Base-by-base conservation (phyloP, 2,888 invertebrate species). In the Rhabditophanes sp. region DNA sequence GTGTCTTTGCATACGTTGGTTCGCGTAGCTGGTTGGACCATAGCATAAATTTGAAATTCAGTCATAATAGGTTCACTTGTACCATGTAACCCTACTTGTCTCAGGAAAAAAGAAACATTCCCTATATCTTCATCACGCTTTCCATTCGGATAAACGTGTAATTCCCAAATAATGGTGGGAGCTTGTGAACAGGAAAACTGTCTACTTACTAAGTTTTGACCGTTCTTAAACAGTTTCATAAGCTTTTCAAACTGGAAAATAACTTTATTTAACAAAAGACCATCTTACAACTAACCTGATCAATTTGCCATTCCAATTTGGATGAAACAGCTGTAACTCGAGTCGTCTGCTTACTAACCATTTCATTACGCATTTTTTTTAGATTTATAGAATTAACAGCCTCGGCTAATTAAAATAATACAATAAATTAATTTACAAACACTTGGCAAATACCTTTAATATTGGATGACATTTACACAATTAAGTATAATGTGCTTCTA, bases 101-200 rank as follows among this genome's bases (percentile, higher is more conserved):
- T 37, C 17, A 61, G 44, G 27, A 61, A 61, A 33, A 61, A 60
- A 8, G 56, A 57, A 2, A 58, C 59, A 33, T 55, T 46, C 25
- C 48, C 50, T 8, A 14, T 31, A 31, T 60, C 59, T 25, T 61
- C 61, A 24, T 60, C 59, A 2, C 61, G 44, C 30, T 61, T 60
- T 8, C 61, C 61, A 30, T 60, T 60, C 17, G 61, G 61, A 43
- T 60, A 61, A 1, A 60, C 53, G 31, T 60, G 59, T 30, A 61
- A 32, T 32, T 61, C 61, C 60, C 61, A 61, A 12, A 50, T 42
- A n/a, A 61, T 56, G 1, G 45, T 45, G 3, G 55, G 43, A 1
- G 52, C 56, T 25, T 48, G 48, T 9, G 53, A 50, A 9, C 50
- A 50, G 7, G 49, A 46, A 35, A 60, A 61, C 35, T 50, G 53